Evolutionary conservation across 2,797 vertebrate species (phyloP), one percentile per base, ranked within the genome.

Genomic region (Aldrovandia affinis): DNA sequence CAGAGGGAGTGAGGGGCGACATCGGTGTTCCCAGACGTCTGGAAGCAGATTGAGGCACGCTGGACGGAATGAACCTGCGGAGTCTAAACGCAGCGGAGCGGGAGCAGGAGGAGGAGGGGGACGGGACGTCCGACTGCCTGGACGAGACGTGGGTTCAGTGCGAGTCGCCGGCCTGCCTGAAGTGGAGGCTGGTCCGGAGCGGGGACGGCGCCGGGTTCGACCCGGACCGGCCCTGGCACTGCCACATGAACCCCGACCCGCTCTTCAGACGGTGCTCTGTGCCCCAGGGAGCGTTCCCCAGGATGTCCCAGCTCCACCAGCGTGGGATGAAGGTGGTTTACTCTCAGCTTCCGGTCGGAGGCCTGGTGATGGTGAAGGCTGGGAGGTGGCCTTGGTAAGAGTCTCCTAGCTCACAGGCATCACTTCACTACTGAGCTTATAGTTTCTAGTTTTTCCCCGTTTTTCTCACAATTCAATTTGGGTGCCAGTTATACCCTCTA

Each of bases 321-420:
- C 63, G 52, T 2, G 80, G 83, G 33, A 54, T 86, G 44, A 55
- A 42, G 75, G 68, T 84, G 18, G 44, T 81, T 8, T 78, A 75
- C 25, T 87, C 84, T 33, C 15, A 44, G 50, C 59, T 89, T 33
- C 86, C 85, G 14, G 83, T 78, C 39, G 87, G 87, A 52, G 87
- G 81, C 81, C 79, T 89, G 63, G 86, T 89, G 20, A 77, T 88
- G 87, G 83, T 83, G 47, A 86, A 83, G 80, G 83, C 39, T 78
- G 50, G 78, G n/a, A 88, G 55, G 30, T 89, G 87, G 86, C 88
- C 86, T 33, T 79, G 87, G 86, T 89, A 85, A 85, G 83, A n/a
- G n/a, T n/a, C n/a, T n/a, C n/a, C n/a, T n/a, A n/a, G n/a, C n/a
- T n/a, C n/a, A n/a, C n/a, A n/a, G n/a, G n/a, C n/a, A n/a, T n/a